Base-by-base conservation (phyloP, 2,888 invertebrate species). In the Uropetala carovei region DNA sequence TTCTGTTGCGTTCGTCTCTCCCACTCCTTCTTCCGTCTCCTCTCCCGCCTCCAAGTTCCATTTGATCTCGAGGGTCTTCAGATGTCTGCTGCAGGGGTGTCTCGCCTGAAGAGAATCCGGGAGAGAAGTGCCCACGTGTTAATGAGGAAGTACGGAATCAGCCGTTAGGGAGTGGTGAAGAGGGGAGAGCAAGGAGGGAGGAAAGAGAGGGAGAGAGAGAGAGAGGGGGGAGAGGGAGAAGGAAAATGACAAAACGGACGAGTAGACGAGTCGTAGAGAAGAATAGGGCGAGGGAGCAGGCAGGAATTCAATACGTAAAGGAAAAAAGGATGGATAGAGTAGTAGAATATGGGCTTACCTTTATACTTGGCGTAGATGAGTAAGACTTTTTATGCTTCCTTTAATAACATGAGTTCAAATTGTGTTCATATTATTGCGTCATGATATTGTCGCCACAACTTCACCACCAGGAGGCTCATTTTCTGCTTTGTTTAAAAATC, bases 71-170 rank as follows among this genome's bases (percentile, higher is more conserved):
- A 86, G 60, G n/a, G 27, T 89, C 16, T 43, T 43, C 22, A 27
- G 27, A 75, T 75, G 75, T 75, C 75, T 75, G 27, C 75, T 68
- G 89, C 64, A 86, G 89, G 64, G 64, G 43, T 89, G 86, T 86
- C 86, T 86, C 60, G 86, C 0, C 68, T 64, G 60, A 59, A 86
- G 86, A 59, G 89, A 59, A 56, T 60, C 27, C 59, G 64, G 64
- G 89, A 60, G 85, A 56, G 64, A 68, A 89, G 89, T 64, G 89
- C 89, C 89, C 64, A 43, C 60, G 89, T 89, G 89, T 64, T 89
- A 89, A 89, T 89, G 89, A 89, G 68, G 43, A 16, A 16, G 43
- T 16, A 43, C 10, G 57, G 16, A 57, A 57, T 30, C 13, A 27
- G 64, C 16, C 30, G 64, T 64, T 16, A 30, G 59, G 43, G 64